Conservation (phyloP, 2,888 invertebrate species). For the Cylloceria caligata region DNA sequence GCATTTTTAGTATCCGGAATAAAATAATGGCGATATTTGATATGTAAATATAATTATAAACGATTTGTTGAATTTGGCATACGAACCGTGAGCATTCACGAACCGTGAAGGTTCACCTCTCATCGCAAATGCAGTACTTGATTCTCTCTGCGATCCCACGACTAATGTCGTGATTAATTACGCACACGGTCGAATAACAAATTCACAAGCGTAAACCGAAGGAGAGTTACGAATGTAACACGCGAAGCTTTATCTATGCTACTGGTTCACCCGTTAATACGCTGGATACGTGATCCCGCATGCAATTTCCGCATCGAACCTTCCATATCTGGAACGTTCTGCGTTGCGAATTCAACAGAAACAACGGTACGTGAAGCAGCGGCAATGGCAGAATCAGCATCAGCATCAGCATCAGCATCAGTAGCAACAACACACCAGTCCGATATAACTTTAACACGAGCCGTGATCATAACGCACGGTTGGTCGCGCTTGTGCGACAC, state of each 20-base stretch:
- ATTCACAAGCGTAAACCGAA: not conserved
- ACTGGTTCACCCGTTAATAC: slow-evolving; percentile 1
- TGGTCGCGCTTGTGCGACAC: not conserved
- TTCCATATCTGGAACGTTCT: not conserved
- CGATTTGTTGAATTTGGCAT: not conserved
- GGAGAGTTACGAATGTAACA: not conserved
- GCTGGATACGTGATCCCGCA: slow-evolving; percentile 18
- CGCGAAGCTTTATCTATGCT: not conserved
- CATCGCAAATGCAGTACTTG: not conserved
- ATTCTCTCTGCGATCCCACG: not conserved
- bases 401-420: too few relatives aligned
- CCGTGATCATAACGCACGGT: not conserved
- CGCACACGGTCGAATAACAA: slow-evolving; percentile 14
- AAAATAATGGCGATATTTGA: not conserved
- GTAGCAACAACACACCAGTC: not conserved
- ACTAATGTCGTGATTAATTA: slow-evolving; percentile 1
- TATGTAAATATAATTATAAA: not conserved
- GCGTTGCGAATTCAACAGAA: slow-evolving; percentile 5
- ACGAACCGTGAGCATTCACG: too few relatives aligned
- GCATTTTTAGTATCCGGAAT: not conserved
- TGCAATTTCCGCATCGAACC: slow-evolving; percentile 1
- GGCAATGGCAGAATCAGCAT: not conserved
- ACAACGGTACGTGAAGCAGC: not conserved
- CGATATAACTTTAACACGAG: slow-evolving; percentile 18
- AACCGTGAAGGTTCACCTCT: too few relatives aligned